Evolutionary conservation across 1,140 invertebrate species (phyloP), one percentile per base, ranked within the genome.

Genomic region (Pogonomyrmex barbatus): DNA sequence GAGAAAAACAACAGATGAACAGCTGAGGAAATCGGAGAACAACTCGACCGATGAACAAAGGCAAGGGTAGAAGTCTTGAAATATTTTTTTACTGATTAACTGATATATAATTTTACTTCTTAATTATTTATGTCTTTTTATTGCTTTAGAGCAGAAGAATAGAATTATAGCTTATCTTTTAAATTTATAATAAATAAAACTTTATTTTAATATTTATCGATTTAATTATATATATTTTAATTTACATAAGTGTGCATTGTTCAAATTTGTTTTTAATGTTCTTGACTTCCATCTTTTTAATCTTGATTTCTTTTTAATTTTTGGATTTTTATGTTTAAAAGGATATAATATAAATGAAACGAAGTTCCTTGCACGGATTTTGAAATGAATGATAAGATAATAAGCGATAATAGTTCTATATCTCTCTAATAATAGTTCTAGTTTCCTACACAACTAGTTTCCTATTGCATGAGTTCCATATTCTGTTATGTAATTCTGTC

Each of bases 271-370:
- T 5, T 77, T 77, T 47, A 2, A 5, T 8, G n/a, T n/a, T 62
- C 5, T 30, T 8, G 14, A 67, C 50, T 50, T 70, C 10, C 33
- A 33, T 71, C 54, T 14, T 81, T 56, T 70, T 8, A 3, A 3
- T 79, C 2, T 39, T 47, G 0, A 17, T n/a, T 65, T 78, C 33
- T 63, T 79, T 1, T 39, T 47, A 0, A 17, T n/a, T 65, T 78
- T 47, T 63, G 9, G 2, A 36, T 60, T 78, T 65, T 78, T 77
- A n/a, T 36, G 5, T 76, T 60, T 62, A 6, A 10, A 78, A 78
- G 4, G 12, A 50, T 17, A 63, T 2, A n/a, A 65, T 77, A 36
- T 36, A 10, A 78, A 77, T 78, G n/a, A 63, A 78, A 6, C 17
- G 6, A 77, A 4, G 2, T 9, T 33, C 4, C 9, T 24, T 24